Evolutionary conservation across 2,113 vertebrate species (phyloP), one percentile per base, ranked within the genome.

Genomic region (Prolemur simus): DNA sequence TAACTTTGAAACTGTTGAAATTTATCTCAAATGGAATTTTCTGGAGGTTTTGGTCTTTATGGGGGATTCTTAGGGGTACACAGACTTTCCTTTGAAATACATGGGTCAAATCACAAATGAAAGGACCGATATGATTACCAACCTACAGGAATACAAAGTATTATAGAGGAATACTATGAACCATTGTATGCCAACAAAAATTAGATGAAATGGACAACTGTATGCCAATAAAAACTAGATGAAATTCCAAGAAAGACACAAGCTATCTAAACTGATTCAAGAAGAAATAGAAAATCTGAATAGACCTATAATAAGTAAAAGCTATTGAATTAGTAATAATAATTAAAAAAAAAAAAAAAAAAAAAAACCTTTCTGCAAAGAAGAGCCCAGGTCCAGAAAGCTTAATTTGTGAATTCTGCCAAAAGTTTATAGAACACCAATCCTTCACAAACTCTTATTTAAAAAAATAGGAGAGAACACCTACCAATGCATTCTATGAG

Each of bases 1-100:
- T 81, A 91, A 49, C 23, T 15, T 83, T 37, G 18, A 77, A 77
- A 78, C n/a, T 88, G 6, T 37, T 95, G 8, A 73, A 71, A 42
- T 91, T 71, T 80, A 29, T 80, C 52, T 91, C 34, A 60, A 21
- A 60, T 85, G 23, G 42, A 87, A 73, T 81, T 95, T 86, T 95
- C 54, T 91, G n/a, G 42, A 71, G 23, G 52, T 86, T 63, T 95
- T n/a, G 27, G 34, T 69, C 69, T 66, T 66, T 58, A 20, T 54
- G n/a, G n/a, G 17, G 56, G 5, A 42, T 73, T 9, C 45, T 73
- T 12, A 3, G 37, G 54, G 29, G 29, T 15, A 71, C 63, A 71
- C 4, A 66, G 37, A 64, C 17, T 73, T 86, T 91, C 91, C 45
- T 69, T 89, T 64, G 47, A 82, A 90, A 85, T 14, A 39, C 45